Base-by-base conservation (phyloP, 2,888 invertebrate species). In the Trachelus stipa region DNA sequence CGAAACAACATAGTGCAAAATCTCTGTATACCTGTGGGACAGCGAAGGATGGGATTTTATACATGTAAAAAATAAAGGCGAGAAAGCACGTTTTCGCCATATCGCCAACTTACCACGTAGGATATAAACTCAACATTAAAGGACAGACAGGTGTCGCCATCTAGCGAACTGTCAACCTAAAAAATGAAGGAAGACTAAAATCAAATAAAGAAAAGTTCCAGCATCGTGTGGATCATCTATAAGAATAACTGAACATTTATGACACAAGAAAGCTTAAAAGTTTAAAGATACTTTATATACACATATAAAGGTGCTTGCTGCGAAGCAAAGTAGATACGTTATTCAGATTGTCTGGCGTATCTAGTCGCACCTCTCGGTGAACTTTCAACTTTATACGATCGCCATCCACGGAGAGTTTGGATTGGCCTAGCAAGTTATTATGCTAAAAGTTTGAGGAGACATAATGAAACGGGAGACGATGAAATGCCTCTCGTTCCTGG, bases 391-490 rank as follows among this genome's bases (percentile, higher is more conserved):
- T 75, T 75, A 75, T 74, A 68, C 40, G 74, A 77, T 77, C 34
- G 15, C 71, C 31, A 31, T 34, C 31, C 71, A 15, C 31, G 71
- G 33, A 34, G 76, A 78, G 76, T 78, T 78, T 68, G 78, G 68
- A 78, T 78, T 78, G 75, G 73, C 69, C 35, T n/a, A 34, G 40
- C 80, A 78, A 83, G 83, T 81, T 83, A 83, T 81, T 80, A 81
- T 78, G 79, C 82, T 84, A 77, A 82, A 83, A 83, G 76, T 81
- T 82, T 33, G 30, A 40, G 69, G 73, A 68, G 73, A 76, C 71
- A 77, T 71, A 71, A 71, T 71, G 71, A 71, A 71, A 71, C 71
- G 71, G 71, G 31, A 56, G 56, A 23, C 56, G 56, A 23, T 56
- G 23, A 56, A 56, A 56, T 56, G 56, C 31, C 33, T 69, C 12